Base-by-base conservation (phyloP, 1,140 invertebrate genomes). In the Cardiocondyla obscurior region DNA sequence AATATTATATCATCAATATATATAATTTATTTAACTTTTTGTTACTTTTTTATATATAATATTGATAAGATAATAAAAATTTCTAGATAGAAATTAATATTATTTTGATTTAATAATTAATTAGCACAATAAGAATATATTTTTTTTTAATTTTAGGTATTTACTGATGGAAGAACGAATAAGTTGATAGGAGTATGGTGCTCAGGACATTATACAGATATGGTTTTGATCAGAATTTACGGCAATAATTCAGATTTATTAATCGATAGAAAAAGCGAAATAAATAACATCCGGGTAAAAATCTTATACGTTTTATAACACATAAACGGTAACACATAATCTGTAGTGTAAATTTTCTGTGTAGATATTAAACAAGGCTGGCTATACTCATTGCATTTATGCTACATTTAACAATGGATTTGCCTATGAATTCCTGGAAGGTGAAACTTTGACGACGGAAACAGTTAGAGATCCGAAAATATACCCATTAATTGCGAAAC, bases 91-190 rank as follows among this genome's bases (percentile, higher is more conserved):
- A 39, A n/a, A n/a, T n/a, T n/a, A n/a, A n/a, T n/a, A n/a, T n/a
- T n/a, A n/a, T n/a, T n/a, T n/a, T n/a, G n/a, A n/a, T n/a, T n/a
- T n/a, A n/a, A n/a, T n/a, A n/a, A n/a, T n/a, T n/a, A n/a, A n/a
- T n/a, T n/a, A n/a, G n/a, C n/a, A n/a, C n/a, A n/a, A n/a, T n/a
- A n/a, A n/a, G n/a, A n/a, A n/a, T n/a, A n/a, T n/a, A n/a, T n/a
- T 53, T 69, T 70, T 3, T 67, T 69, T 42, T 69, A n/a, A 42
- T 86, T 92, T 92, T 92, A 99, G 98, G 92, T 97, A 87, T 99
- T 99, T 93, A 99, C 97, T 72, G 97, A 98, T 95, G 99, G 99
- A 36, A 98, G 99, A 69, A 99, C 98, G 62, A 99, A 99, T 94
- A 98, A 97, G 93, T 95, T 99, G 81, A 95, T 99, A 58, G 97